Evolutionary conservation across 2,797 vertebrate genomes (phyloP).

Genomic region (Masticophis lateralis): DNA sequence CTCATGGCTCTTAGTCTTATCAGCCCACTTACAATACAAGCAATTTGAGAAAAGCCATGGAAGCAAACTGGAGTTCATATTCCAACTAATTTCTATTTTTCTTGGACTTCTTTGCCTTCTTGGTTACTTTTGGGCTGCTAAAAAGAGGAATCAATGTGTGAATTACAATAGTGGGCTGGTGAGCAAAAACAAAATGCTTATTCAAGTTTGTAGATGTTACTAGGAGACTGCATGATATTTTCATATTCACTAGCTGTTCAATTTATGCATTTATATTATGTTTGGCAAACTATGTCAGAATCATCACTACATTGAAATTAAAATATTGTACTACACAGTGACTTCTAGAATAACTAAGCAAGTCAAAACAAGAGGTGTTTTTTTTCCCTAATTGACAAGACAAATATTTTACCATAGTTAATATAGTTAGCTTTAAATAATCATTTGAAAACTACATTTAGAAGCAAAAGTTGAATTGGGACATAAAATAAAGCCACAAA

Average conservation of each 20-base stretch:
- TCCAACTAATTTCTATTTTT: slow-evolving; percentile 30
- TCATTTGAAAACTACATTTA: background rate
- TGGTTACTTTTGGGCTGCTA: background rate
- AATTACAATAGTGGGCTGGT: background rate
- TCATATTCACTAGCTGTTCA: background rate
- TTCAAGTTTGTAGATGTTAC: background rate
- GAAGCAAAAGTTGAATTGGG: background rate
- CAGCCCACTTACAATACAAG: slow-evolving; percentile 26
- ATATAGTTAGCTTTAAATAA: background rate
- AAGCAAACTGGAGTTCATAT: slow-evolving; percentile 28
- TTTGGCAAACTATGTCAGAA: background rate
- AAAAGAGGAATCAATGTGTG: background rate
- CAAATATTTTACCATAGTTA: background rate
- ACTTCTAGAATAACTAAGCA: background rate
- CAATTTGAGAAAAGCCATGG: slow-evolving; percentile 42
- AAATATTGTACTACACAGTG: background rate
- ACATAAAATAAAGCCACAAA: background rate
- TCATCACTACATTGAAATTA: background rate
- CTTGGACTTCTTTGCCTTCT: slow-evolving; percentile 23
- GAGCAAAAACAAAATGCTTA: background rate
- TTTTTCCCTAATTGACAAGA: background rate
- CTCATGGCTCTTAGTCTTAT: slow-evolving; percentile 31
- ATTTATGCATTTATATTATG: background rate
- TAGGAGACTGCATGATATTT: background rate
- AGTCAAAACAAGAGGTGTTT: background rate